These are phyloP conservation scores for Hippocampus abdominalis DNA, from an alignment of 2,113 vertebrate genomes.

Conservation along the genomic window DNA sequence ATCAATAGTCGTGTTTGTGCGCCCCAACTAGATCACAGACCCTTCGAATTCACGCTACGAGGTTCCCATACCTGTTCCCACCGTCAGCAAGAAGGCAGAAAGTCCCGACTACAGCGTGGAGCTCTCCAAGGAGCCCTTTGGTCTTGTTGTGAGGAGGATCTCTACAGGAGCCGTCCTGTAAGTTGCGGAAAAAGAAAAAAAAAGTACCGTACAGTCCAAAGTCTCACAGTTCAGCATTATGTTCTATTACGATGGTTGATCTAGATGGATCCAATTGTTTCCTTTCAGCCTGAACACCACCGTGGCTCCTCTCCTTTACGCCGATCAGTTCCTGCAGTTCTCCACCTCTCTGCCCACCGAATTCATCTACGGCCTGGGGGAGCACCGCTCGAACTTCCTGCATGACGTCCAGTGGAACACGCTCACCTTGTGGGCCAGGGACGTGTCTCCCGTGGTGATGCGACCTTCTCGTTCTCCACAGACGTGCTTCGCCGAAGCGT, in stretches of 20 bases:
- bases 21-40: conserved; percentile 71
- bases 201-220: neutral
- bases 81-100: conserved; percentile 58
- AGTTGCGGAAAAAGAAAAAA: conserved; percentile 35
- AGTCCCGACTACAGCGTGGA: conserved; percentile 72
- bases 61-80: conserved; percentile 75
- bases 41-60: conserved; percentile 71
- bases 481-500: neutral
- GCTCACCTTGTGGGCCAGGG: conserved; percentile 84
- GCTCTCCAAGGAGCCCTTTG: conserved; percentile 75
- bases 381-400: conserved; percentile 78
- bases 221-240: neutral
- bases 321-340: conserved; percentile 86
- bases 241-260: neutral
- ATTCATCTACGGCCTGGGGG: conserved; percentile 82
- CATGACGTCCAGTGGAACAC: conserved; percentile 84
- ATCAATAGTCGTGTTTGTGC: neutral
- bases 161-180: conserved; percentile 68
- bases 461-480: neutral
- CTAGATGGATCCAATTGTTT: neutral
- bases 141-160: conserved; percentile 69
- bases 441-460: conserved; percentile 79
- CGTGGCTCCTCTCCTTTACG: conserved; percentile 80
- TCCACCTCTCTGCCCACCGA: conserved; percentile 72
- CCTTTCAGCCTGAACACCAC: conserved; percentile 78